Evolutionary conservation across 2,797 vertebrate species (phyloP).

Genomic region (Acrocephalus scirpaceus): DNA sequence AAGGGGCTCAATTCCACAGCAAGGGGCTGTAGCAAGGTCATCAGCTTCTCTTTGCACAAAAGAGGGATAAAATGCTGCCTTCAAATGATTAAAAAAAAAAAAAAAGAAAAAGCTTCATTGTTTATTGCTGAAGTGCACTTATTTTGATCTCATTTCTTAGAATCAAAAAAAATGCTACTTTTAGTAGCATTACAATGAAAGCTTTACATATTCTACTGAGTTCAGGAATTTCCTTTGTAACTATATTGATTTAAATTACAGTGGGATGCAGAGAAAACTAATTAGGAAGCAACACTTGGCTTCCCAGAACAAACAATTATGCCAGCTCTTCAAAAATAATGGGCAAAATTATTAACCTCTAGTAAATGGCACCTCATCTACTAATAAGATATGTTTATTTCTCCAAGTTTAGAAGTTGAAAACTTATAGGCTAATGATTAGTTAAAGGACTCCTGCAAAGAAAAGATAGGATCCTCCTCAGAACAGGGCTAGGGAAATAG

Average conservation of each 20-base stretch:
- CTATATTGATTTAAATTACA: conserved; percentile 26
- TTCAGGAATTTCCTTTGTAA: conserved; percentile 4
- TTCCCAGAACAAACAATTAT: conserved; percentile 31
- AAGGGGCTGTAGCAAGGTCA: neutral
- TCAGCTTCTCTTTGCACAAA: neutral
- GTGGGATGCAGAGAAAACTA: conserved; percentile 11
- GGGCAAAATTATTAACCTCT: conserved; percentile 43
- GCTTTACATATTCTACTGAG: neutral
- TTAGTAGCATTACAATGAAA: neutral
- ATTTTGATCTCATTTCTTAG: neutral
- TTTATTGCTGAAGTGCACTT: conserved; percentile 1
- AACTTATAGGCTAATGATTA: neutral
- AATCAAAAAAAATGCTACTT: neutral
- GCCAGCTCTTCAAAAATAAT: conserved; percentile 16
- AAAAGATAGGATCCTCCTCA: neutral
- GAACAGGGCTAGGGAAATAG: neutral
- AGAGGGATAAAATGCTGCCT: neutral
- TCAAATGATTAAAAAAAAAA: neutral
- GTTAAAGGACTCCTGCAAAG: neutral
- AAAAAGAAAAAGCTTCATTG: neutral
- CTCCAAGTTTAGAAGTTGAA: neutral
- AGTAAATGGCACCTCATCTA: neutral
- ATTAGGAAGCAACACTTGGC: conserved; percentile 9
- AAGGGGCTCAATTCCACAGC: neutral
- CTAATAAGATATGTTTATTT: conserved; percentile 19